A percentile compares a stretch with the other conserved stretches of the same genome.
These are phyloP conservation scores for Laothoe populi DNA, from an alignment of 2,888 invertebrate species.

Conservation along the genomic window DNA sequence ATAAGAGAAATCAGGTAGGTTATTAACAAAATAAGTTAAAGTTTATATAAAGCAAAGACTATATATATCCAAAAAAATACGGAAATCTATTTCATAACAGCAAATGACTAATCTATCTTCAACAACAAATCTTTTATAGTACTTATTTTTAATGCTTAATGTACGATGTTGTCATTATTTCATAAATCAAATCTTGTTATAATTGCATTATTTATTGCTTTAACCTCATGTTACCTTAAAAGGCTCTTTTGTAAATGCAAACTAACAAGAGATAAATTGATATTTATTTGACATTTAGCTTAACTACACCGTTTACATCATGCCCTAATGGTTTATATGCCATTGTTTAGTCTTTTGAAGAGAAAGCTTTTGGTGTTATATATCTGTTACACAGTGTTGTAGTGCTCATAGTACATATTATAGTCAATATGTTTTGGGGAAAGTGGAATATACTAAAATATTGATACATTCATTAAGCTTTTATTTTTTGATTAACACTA, in stretches of 20 bases:
- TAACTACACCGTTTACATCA: slow-evolving; percentile 3
- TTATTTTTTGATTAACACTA: too few relatives aligned
- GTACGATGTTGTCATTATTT: not conserved
- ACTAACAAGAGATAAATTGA: slow-evolving; percentile 13
- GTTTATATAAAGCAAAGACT: too few relatives aligned
- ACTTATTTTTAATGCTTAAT: not conserved
- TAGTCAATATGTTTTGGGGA: too few relatives aligned
- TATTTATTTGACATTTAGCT: slow-evolving; percentile 25
- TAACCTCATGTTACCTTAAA: slow-evolving; percentile 21
- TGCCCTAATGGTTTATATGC: not conserved
- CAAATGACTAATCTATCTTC: too few relatives aligned
- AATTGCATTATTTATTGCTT: slow-evolving; percentile 19
- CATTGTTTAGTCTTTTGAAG: not conserved
- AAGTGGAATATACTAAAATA: too few relatives aligned
- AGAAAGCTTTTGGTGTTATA: not conserved
- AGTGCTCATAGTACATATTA: too few relatives aligned
- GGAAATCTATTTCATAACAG: too few relatives aligned
- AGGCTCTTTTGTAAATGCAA: slow-evolving; percentile 10
- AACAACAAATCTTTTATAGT: too few relatives aligned
- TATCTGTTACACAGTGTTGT: not conserved
- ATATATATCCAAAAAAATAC: too few relatives aligned
- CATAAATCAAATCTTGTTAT: slow-evolving; percentile 5
- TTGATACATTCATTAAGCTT: too few relatives aligned
- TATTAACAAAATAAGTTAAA: too few relatives aligned
- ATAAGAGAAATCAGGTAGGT: too few relatives aligned